Evolutionary conservation across 2,797 vertebrate genomes (phyloP), one percentile per base, ranked within the genome.

Genomic region (Holocentrus rufus): DNA sequence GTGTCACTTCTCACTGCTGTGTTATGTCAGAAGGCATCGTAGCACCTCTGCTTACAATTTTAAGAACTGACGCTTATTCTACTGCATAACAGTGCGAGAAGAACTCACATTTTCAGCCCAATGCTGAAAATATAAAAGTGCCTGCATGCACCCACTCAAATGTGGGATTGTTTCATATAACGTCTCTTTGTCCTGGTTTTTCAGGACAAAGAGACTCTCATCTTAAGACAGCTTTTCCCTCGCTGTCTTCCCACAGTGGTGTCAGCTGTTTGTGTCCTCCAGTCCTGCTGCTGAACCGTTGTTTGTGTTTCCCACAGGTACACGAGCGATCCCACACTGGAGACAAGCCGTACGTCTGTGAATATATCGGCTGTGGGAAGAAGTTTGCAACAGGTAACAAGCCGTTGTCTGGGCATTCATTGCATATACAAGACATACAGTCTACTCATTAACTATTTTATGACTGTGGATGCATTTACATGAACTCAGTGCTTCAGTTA

Each of bases 241-340:
- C 25, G 2, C n/a, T 53, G 5, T 53, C 17, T 27, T 53, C 27
- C 22, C n/a, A 47, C 23, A 1, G 22, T 4, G 5, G 13, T 61
- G 59, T 46, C 59, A 44, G 27, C 60, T 23, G 25, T 31, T 8
- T 42, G 58, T 65, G 54, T 42, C 27, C 20, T 50, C 39, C 22
- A 57, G 53, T 25, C 13, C 25, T 8, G 17, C 22, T 50, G 36
- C 47, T 65, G 5, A 53, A 60, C 2, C 30, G 44, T 62, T 81
- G 20, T 69, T 69, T 83, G 63, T 89, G 76, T 85, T 63, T 83
- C 74, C 82, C 54, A 81, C 85, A 99, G 98, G 98, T 99, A n/a
- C 98, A 99, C 17, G 98, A 99, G 84, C 93, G 98, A 70, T 98
- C 97, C 8, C 98, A 99, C 90, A 99, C 98, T 1, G 98, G 98